Base-by-base conservation (phyloP, 2,113 vertebrate species). In the Chaenogobius annularis region DNA sequence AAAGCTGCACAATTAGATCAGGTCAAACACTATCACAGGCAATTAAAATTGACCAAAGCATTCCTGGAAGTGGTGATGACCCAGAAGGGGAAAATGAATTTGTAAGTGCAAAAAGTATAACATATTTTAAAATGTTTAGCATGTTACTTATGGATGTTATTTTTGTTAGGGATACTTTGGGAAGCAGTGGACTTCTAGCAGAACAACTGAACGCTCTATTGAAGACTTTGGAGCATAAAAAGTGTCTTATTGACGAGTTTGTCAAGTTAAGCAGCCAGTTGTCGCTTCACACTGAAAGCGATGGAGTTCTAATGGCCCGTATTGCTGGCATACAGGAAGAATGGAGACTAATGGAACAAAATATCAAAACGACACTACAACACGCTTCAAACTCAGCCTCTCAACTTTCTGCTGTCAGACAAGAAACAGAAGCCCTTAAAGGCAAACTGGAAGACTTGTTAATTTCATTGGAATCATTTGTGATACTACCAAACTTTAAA, bases 51-150 rank as follows among this genome's bases (percentile, higher is more conserved):
- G 66, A 81, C 81, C 5, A 91, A 85, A 69, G 87, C 86, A 10
- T 92, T 93, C 0, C 74, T 95, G 79, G 90, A 92, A 74, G 89
- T 77, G 69, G 77, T 95, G 35, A 82, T 88, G 15, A 78, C 72
- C 8, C 94, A 95, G 80, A 92, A 93, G 72, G 94, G 95, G 73
- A 92, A 90, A 64, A 86, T 94, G 5, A 95, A 90, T 89, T 74
- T 88, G 97, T 99, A 88, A 96, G 96, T 95, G 61, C 4, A 37
- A 67, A 22, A 50, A 3, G 22, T 46, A 31, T 31, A 22, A 55
- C 3, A 22, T 12, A 22, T 23, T 12, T 58, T 58, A 12, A 58
- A 23, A 11, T 58, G 50, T 56, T 56, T 56, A 0, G 2, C 23
- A 54, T 22, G 0, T 48, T n/a, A 46, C 44, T 46, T 7, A 46